A percentile compares a stretch with the other conserved stretches of the same genome.
Evolutionary conservation across 2,888 invertebrate species (phyloP).

Genomic region (Platycheirus rosarum): DNA sequence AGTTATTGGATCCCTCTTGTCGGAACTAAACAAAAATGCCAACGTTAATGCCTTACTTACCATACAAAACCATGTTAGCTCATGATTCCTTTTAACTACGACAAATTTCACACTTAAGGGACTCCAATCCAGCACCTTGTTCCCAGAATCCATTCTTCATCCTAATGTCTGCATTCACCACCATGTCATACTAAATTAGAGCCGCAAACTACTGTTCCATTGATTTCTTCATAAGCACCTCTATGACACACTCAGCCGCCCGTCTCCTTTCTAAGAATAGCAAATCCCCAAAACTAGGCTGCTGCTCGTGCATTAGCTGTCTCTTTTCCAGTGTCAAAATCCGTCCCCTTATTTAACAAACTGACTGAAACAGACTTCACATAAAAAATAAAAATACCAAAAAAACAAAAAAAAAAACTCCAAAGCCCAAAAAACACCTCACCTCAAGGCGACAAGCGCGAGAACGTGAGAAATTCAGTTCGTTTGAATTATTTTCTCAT

Average conservation of each 20-base stretch:
- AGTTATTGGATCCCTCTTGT: background rate
- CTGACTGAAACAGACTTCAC: background rate
- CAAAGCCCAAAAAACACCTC: slow-evolving; percentile 58
- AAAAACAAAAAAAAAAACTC: slow-evolving; percentile 36
- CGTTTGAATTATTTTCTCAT: slow-evolving; percentile 82
- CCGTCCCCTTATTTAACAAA: slow-evolving; percentile 20
- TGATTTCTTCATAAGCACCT: slow-evolving; percentile 24
- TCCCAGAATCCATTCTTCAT: slow-evolving; percentile 49
- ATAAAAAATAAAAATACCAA: slow-evolving; percentile 17
- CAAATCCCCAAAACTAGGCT: slow-evolving; percentile 23
- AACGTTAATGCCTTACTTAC: background rate
- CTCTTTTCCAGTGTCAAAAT: slow-evolving; percentile 25
- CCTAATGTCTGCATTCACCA: slow-evolving; percentile 54
- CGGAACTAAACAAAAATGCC: background rate
- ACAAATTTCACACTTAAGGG: slow-evolving; percentile 20
- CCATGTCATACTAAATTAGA: slow-evolving; percentile 54
- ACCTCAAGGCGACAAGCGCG: slow-evolving; percentile 63
- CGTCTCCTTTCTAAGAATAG: slow-evolving; percentile 44
- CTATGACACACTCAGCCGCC: background rate
- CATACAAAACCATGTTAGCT: slow-evolving; percentile 39
- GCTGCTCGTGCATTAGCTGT: slow-evolving; percentile 50
- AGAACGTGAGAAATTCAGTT: slow-evolving; percentile 74
- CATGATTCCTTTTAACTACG: background rate
- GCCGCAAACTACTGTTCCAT: slow-evolving; percentile 53
- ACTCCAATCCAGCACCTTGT: slow-evolving; percentile 19